Conservation (phyloP, 2,888 invertebrate genomes). For the Tridacna crocea region DNA sequence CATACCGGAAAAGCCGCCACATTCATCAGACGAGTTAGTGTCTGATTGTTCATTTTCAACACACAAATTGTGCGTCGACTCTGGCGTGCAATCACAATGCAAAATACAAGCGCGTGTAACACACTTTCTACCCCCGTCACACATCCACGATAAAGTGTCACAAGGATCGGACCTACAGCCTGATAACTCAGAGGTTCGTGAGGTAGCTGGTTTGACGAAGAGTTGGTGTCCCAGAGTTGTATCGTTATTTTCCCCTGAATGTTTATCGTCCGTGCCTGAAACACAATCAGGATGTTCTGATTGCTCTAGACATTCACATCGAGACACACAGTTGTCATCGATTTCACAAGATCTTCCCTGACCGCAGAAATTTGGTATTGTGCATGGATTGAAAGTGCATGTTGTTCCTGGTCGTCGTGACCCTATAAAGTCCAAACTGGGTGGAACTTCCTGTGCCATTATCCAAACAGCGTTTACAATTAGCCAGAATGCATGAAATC, state of each 20-base stretch:
- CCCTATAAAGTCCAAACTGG: not conserved
- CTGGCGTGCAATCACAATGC: constrained; percentile 40
- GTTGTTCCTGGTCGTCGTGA: constrained; percentile 23
- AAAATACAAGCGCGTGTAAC: constrained; percentile 30
- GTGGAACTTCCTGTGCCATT: not conserved
- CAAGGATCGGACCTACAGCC: constrained; percentile 42
- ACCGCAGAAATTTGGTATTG: constrained; percentile 44
- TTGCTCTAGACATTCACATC: constrained; percentile 31
- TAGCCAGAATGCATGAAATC: no score
- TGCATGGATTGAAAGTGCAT: constrained; percentile 50
- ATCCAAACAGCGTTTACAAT: not conserved
- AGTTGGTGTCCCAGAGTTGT: not conserved
- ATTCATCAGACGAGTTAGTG: not conserved
- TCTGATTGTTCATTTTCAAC: not conserved
- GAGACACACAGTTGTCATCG: constrained; percentile 38
- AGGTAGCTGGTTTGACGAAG: not conserved
- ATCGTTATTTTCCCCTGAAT: not conserved
- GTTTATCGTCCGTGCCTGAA: not conserved
- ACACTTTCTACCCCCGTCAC: constrained; percentile 36
- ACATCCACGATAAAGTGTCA: constrained; percentile 30
- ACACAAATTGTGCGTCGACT: constrained; percentile 35
- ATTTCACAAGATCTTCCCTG: constrained; percentile 40
- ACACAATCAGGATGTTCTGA: constrained; percentile 32
- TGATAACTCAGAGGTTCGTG: constrained; percentile 17
- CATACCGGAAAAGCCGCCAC: constrained; percentile 13